Percentiles rank a stretch among this genome's conserved stretches.
These are phyloP conservation scores for Venusia cambrica DNA, from an alignment of 2,888 invertebrate species.

Conservation along the genomic window DNA sequence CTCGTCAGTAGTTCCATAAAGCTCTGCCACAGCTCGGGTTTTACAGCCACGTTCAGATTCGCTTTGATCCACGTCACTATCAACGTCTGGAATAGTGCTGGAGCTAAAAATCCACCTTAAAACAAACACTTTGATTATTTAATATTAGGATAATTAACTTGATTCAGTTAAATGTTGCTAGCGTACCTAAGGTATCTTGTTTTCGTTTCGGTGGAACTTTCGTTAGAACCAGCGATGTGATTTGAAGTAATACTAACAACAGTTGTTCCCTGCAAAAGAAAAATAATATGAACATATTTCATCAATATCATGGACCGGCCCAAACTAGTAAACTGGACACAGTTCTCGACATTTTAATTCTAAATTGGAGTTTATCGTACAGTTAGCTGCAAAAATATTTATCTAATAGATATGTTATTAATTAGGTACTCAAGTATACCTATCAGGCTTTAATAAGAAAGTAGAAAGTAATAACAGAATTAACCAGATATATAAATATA, in stretches of 20 bases:
- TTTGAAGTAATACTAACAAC: constrained; percentile 91
- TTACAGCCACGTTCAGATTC: constrained; percentile 95
- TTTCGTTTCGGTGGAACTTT: constrained; percentile 89
- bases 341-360: no score
- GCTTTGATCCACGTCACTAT: constrained; percentile 99
- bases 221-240: constrained; percentile 93
- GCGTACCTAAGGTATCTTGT: constrained; percentile 84
- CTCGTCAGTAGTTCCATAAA: constrained; percentile 93
- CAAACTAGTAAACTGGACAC: no score
- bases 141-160: constrained; percentile 13
- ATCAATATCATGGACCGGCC: no score
- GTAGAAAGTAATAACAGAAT: no score
- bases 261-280: constrained; percentile 89
- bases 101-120: constrained; percentile 88
- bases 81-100: constrained; percentile 94
- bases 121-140: no score
- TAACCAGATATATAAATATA: no score
- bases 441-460: no score
- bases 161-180: background rate
- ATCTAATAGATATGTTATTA: no score
- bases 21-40: constrained; percentile 95
- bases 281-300: constrained; percentile 5
- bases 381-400: no score
- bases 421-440: no score
- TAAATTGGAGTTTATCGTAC: no score